These are phyloP conservation scores for Potamilus streckersoni DNA, from an alignment of 1,140 invertebrate species.

Conservation along the genomic window DNA sequence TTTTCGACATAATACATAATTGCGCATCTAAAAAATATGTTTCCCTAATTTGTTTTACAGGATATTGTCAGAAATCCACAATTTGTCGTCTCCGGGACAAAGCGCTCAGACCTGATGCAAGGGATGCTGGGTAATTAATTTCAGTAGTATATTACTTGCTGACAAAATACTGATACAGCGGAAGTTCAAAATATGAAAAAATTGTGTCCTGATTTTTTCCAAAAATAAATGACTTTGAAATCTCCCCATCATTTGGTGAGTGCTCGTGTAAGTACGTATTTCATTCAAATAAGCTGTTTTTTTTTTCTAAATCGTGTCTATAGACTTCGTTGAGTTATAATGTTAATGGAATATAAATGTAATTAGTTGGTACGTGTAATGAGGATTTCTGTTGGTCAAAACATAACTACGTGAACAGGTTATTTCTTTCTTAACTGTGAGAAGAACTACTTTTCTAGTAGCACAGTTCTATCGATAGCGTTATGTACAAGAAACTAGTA, in stretches of 20 bases:
- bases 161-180: neutral
- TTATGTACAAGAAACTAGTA: too few relatives aligned
- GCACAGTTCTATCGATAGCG: too few relatives aligned
- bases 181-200: neutral
- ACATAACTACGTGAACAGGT: too few relatives aligned
- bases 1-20: too few relatives aligned
- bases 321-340: too few relatives aligned
- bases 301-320: too few relatives aligned
- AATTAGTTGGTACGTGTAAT: too few relatives aligned
- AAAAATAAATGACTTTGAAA: neutral
- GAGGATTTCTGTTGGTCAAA: too few relatives aligned
- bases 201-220: neutral
- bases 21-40: too few relatives aligned
- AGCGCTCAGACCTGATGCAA: constrained; percentile 54
- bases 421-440: too few relatives aligned
- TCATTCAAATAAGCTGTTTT: neutral
- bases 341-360: too few relatives aligned
- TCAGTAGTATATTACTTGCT: neutral
- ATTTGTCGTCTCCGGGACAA: constrained; percentile 41
- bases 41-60: constrained; percentile 30
- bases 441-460: too few relatives aligned
- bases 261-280: neutral
- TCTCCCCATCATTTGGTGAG: neutral
- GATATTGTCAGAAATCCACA: constrained; percentile 45
- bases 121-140: constrained; percentile 46